Conservation (phyloP, 2,113 vertebrate genomes). For the Nannospalax galili region DNA sequence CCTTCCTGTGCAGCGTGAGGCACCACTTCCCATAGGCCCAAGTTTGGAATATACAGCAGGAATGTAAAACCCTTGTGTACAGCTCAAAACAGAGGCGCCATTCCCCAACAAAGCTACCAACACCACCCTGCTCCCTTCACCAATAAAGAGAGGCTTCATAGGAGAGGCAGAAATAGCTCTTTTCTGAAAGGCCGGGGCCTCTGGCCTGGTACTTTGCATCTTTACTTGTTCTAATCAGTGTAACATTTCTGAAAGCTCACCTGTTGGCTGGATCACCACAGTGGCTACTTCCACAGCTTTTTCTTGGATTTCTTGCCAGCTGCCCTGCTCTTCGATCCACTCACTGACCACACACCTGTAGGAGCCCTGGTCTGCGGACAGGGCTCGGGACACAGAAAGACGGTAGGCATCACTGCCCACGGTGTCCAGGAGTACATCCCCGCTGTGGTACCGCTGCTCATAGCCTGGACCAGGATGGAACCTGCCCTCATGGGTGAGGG, state of each 20-base stretch:
- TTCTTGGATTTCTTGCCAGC: conserved; percentile 93
- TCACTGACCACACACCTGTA: conserved; percentile 92
- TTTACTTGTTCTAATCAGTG: rapidly evolving
- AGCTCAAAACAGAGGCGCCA: not conserved
- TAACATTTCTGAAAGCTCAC: conserved; percentile 83
- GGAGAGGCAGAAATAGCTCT: too few relatives aligned
- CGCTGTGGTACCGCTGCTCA: conserved; percentile 87
- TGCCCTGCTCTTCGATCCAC: conserved; percentile 90
- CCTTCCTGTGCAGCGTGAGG: not conserved
- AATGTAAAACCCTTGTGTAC: not conserved
- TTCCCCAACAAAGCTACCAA: not conserved
- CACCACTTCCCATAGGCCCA: not conserved
- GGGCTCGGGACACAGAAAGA: conserved; percentile 87
- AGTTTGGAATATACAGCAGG: too few relatives aligned
- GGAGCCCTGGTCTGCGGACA: conserved; percentile 85
- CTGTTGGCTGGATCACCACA: conserved; percentile 88
- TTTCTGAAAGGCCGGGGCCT: not conserved
- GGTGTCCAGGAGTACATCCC: conserved; percentile 89
- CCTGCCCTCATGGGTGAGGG: conserved; percentile 89
- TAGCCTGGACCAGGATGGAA: conserved; percentile 85
- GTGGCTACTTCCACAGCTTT: conserved; percentile 88
- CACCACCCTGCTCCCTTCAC: not conserved
- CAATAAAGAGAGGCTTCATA: rapidly evolving
- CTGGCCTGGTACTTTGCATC: rapidly evolving
- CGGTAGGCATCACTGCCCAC: conserved; percentile 86